These are phyloP conservation scores for Mesorhabditis belari DNA, from an alignment of 2,888 invertebrate genomes.

Conservation along the genomic window DNA sequence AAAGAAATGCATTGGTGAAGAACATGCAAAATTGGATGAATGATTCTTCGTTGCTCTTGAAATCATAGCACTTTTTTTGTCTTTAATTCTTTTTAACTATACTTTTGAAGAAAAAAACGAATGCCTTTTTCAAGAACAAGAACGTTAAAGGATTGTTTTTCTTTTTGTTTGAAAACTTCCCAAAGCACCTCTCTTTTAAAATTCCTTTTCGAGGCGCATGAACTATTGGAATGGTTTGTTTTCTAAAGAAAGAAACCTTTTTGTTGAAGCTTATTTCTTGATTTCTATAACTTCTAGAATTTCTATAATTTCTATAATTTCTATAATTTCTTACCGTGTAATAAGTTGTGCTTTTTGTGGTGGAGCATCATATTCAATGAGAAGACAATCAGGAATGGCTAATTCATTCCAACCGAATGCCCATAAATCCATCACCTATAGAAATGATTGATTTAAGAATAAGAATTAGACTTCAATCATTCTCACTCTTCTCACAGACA, in stretches of 20 bases:
- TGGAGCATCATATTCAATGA: conserved; percentile 6
- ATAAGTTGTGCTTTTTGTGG: conserved; percentile 3
- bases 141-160: neutral
- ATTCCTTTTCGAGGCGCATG: neutral
- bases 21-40: too few relatives aligned
- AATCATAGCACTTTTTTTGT: too few relatives aligned
- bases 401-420: conserved; percentile 28
- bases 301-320: too few relatives aligned
- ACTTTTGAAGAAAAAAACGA: neutral
- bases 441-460: neutral
- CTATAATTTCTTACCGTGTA: too few relatives aligned
- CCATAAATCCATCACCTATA: conserved; percentile 28
- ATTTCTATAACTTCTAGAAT: too few relatives aligned
- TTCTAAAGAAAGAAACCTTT: too few relatives aligned
- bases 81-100: neutral
- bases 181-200: neutral
- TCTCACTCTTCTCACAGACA: too few relatives aligned
- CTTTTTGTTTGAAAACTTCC: too few relatives aligned
- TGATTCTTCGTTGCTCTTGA: too few relatives aligned
- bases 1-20: too few relatives aligned
- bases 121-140: too few relatives aligned
- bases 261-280: too few relatives aligned
- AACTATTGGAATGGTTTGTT: neutral
- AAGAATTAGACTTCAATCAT: neutral
- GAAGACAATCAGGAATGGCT: conserved; percentile 22